phyloP scores from a whole-genome alignment of 2,113 vertebrate species.

The Xenopus borealis region DNA sequence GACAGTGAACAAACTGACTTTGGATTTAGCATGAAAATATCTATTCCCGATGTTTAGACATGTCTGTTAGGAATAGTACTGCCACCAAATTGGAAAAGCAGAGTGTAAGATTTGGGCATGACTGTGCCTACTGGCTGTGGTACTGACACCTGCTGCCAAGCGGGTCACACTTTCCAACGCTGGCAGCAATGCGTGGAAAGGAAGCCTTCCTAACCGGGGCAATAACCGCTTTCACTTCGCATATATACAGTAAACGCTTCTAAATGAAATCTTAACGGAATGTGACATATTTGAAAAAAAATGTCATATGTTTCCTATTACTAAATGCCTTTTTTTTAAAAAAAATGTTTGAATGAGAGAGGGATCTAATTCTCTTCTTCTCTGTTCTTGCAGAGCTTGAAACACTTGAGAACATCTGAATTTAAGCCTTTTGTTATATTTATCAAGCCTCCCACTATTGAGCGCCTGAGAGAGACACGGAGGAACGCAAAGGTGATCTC shows the following conservation, averaged over 20 bases:
- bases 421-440: slow-evolving; percentile 95
- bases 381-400: slow-evolving; percentile 74
- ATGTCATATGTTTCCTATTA: slow-evolving; percentile 40
- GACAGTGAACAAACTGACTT: slow-evolving; percentile 32
- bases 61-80: slow-evolving; percentile 37
- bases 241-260: slow-evolving; percentile 34
- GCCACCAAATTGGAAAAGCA: slow-evolving; percentile 42
- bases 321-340: slow-evolving; percentile 13
- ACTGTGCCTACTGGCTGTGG: slow-evolving; percentile 38
- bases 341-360: slow-evolving; percentile 22
- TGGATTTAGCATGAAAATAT: slow-evolving; percentile 35
- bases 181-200: not conserved
- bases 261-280: slow-evolving; percentile 8
- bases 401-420: slow-evolving; percentile 79
- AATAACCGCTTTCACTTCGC: slow-evolving; percentile 1
- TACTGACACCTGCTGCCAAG: not conserved
- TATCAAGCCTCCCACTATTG: slow-evolving; percentile 87
- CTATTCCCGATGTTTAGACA: slow-evolving; percentile 38
- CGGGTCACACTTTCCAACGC: slow-evolving; percentile 5
- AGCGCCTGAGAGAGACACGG: slow-evolving; percentile 83
- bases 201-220: slow-evolving; percentile 10
- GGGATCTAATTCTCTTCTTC: slow-evolving; percentile 25
- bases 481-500: slow-evolving; percentile 85
- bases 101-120: slow-evolving; percentile 39
- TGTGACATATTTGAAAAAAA: slow-evolving; percentile 21